A percentile compares a stretch with the other conserved stretches of the same genome.
Conservation (phyloP, 2,797 vertebrate genomes). For the Melopsittacus undulatus region DNA sequence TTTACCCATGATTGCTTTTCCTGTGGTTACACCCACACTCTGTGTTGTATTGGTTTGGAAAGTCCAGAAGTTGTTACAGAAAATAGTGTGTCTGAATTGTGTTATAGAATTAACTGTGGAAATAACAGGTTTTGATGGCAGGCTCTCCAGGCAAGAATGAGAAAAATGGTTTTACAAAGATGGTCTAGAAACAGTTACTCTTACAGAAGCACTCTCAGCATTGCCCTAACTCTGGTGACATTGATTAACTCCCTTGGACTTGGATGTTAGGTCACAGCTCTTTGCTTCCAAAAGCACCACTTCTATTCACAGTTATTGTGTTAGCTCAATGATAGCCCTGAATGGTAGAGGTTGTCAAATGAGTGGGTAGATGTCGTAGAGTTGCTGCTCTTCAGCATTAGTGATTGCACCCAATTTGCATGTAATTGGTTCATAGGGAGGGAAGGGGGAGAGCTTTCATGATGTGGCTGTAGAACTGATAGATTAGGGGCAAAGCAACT, state of each 20-base stretch:
- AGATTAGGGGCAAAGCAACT: not conserved
- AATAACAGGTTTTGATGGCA: not conserved
- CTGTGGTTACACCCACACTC: not conserved
- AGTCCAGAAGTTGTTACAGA: not conserved
- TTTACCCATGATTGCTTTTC: not conserved
- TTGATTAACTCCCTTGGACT: not conserved
- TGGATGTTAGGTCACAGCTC: not conserved
- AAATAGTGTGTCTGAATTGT: not conserved
- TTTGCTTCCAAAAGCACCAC: not conserved
- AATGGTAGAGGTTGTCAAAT: not conserved
- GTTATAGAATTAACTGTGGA: not conserved
- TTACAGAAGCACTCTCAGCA: not conserved
- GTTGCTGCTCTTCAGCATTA: not conserved
- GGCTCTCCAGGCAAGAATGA: not conserved
- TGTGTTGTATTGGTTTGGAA: not conserved
- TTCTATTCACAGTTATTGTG: not conserved
- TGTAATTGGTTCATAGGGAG: not conserved
- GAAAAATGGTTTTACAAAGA: not conserved
- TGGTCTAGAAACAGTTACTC: not conserved
- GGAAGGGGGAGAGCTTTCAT: not conserved
- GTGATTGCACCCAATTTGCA: not conserved
- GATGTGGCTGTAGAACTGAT: not conserved
- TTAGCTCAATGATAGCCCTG: not conserved
- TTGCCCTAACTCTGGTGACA: not conserved
- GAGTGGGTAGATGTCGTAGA: not conserved